Evolutionary conservation across 2,888 invertebrate genomes (phyloP), one percentile per base, ranked within the genome.

Genomic region (Acrocyrtus sp.): DNA sequence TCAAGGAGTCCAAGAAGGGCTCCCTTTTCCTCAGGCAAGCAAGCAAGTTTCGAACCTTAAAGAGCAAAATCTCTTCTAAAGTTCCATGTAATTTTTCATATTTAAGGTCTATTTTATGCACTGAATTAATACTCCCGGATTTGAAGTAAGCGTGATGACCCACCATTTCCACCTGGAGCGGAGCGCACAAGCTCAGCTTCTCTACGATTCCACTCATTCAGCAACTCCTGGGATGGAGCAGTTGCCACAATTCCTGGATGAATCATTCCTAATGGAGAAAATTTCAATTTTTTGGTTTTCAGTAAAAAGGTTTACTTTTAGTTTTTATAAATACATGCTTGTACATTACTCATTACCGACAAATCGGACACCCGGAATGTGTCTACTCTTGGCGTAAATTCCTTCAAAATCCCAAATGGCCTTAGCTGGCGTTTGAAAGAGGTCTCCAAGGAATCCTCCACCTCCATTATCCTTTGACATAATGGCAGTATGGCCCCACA

Each of bases 401-500:
- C 78, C 78, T 29, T 74, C 67, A 69, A 78, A 76, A 29, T 76
- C 70, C 78, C 78, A 78, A 60, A 78, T 67, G 1, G 76, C 78
- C 39, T 78, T 78, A 19, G 61, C 47, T 2, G 76, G 66, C 19
- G 45, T 63, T 17, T 65, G 61, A 39, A 73, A 76, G 5, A 56
- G 19, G 27, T 74, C 72, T n/a, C 61, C 73, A 0, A 78, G 57
- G 45, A 78, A 74, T 12, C 78, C 74, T 19, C 68, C 77, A 48
- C 75, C 77, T 12, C 75, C 75, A 34, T 54, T 63, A 12, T 51
- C 17, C 34, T 53, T 47, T 1, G 57, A 60, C 24, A 76, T 17
- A n/a, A 76, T 69, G 0, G 34, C 72, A 19, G 76, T 76, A 21
- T 61, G 41, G 0, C 76, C 76, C 74, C 73, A 73, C 0, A 10